Percentiles rank a stretch among this genome's conserved stretches.
Conservation (phyloP, 1,140 invertebrate species). For the Drosophila aff. region DNA sequence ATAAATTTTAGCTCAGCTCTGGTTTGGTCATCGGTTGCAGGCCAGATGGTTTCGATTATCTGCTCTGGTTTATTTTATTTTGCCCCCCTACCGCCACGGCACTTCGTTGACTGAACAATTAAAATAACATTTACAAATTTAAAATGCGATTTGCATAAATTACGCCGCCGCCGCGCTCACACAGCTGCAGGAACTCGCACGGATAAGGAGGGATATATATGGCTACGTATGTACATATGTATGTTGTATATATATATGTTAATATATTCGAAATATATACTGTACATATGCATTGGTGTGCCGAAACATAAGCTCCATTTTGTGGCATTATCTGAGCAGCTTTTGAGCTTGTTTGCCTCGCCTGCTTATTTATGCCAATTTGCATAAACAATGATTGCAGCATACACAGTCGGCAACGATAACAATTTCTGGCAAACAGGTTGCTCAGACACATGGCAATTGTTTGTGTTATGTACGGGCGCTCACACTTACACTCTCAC, state of each 20-base stretch:
- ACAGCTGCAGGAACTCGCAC: slow-evolving; percentile 40
- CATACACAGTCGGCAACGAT: slow-evolving; percentile 27
- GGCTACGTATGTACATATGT: not conserved
- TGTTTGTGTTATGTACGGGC: slow-evolving; percentile 23
- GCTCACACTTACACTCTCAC: slow-evolving; percentile 12
- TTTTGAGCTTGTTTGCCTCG: slow-evolving; percentile 57
- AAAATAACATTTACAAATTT: slow-evolving; percentile 70
- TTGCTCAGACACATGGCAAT: slow-evolving; percentile 35
- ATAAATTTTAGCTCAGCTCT: slow-evolving; percentile 47
- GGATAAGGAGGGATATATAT: not conserved
- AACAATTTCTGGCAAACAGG: slow-evolving; percentile 51
- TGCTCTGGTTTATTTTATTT: slow-evolving; percentile 10
- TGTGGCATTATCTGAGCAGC: slow-evolving; percentile 65
- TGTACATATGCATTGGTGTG: slow-evolving; percentile 19
- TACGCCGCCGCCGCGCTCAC: slow-evolving; percentile 9
- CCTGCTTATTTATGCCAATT: slow-evolving; percentile 70
- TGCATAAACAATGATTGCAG: slow-evolving; percentile 72
- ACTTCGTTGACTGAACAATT: slow-evolving; percentile 55
- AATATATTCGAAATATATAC: slow-evolving; percentile 6
- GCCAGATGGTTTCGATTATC: slow-evolving; percentile 22
- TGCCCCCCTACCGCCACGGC: not conserved
- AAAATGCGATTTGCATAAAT: slow-evolving; percentile 69
- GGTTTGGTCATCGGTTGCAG: slow-evolving; percentile 24
- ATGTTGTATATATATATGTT: not conserved
- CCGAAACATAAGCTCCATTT: slow-evolving; percentile 54